phyloP scores from a whole-genome alignment of 2,797 vertebrate genomes.

The Eleutherodactylus coqui region DNA sequence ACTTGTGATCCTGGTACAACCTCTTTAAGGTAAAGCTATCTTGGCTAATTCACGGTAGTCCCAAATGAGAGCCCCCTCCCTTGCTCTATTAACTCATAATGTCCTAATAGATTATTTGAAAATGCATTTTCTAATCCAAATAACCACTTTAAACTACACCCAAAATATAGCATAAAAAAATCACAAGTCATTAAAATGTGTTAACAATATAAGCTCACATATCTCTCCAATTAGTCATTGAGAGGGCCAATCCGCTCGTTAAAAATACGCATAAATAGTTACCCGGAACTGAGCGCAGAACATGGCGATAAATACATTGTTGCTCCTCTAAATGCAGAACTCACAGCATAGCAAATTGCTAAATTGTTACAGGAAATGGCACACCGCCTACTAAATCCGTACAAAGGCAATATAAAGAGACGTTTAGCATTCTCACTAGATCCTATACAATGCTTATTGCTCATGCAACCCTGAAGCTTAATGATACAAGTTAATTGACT shows the following conservation, averaged over 20 bases:
- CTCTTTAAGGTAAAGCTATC: neutral
- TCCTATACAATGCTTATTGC: conserved; percentile 50
- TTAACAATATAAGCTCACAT: neutral
- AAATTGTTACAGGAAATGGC: conserved; percentile 48
- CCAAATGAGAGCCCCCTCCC: neutral
- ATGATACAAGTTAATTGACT: conserved; percentile 61
- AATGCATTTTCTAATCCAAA: neutral
- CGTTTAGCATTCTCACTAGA: conserved; percentile 48
- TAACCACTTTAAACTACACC: neutral
- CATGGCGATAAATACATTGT: conserved; percentile 10
- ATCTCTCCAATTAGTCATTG: neutral
- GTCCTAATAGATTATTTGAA: neutral
- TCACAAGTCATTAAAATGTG: neutral
- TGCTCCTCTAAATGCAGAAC: conserved; percentile 34
- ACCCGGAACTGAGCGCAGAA: conserved; percentile 4
- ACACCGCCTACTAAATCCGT: conserved; percentile 42
- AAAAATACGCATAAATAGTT: conserved; percentile 4
- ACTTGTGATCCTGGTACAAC: too few species aligned
- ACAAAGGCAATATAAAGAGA: conserved; percentile 39
- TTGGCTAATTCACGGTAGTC: neutral
- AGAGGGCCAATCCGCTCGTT: neutral
- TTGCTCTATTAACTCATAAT: neutral
- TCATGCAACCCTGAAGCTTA: conserved; percentile 52
- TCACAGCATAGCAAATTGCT: conserved; percentile 41
- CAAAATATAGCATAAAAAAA: neutral